Percentiles rank a stretch among this genome's conserved stretches.
Evolutionary conservation across 2,797 vertebrate genomes (phyloP).

Genomic region (Ammospiza maritima): DNA sequence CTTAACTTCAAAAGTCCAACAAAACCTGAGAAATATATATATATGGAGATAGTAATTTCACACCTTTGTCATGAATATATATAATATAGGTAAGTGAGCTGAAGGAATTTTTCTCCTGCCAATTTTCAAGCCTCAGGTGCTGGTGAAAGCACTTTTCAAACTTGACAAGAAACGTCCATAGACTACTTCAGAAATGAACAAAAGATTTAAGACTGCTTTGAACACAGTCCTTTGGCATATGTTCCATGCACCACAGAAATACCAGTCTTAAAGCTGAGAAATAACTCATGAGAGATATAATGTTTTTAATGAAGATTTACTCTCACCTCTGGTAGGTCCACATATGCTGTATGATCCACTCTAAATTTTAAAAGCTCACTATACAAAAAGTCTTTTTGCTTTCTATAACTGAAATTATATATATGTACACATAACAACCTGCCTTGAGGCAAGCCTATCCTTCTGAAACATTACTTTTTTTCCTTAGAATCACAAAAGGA

Average conservation of each 20-base stretch:
- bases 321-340: background rate
- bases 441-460: background rate
- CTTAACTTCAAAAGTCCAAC: constrained; percentile 27
- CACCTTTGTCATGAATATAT: background rate
- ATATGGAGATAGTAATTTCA: constrained; percentile 9
- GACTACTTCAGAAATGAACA: constrained; percentile 71
- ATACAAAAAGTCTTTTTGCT: background rate
- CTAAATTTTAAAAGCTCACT: constrained; percentile 32
- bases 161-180: constrained; percentile 59
- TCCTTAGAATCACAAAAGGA: constrained; percentile 14
- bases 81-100: background rate
- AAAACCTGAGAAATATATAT: background rate
- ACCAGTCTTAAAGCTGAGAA: constrained; percentile 1
- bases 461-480: background rate
- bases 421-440: background rate
- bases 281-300: constrained; percentile 23
- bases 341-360: background rate
- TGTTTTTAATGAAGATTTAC: constrained; percentile 20
- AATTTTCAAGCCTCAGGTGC: constrained; percentile 61
- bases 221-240: constrained; percentile 47
- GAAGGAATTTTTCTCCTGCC: background rate
- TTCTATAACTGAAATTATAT: background rate
- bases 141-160: constrained; percentile 72
- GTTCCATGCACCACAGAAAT: constrained; percentile 60
- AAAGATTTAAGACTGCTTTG: constrained; percentile 73